Evolutionary conservation across 2,113 vertebrate species (phyloP).

Genomic region (Aspidoscelis tigris): DNA sequence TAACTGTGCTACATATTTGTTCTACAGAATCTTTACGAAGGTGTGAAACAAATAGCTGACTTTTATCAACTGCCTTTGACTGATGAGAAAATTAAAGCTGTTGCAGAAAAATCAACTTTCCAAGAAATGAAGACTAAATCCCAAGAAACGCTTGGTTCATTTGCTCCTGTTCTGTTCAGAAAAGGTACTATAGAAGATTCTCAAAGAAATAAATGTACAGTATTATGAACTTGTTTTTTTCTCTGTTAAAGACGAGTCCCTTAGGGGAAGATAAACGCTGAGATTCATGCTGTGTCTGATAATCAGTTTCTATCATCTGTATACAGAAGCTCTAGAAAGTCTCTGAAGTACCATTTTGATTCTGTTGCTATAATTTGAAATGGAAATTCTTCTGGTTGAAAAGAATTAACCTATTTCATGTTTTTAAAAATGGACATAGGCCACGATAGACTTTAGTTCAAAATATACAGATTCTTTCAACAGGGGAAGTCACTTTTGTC

Average conservation of each 20-base stretch:
- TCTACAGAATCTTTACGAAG: conserved; percentile 71
- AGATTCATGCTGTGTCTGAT: too few relatives aligned
- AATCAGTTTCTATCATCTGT: too few relatives aligned
- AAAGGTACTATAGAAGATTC: conserved; percentile 57
- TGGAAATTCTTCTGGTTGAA: not conserved
- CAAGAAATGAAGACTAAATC: conserved; percentile 69
- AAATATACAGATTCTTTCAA: too few relatives aligned
- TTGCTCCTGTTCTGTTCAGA: conserved; percentile 72
- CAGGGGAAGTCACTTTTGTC: too few relatives aligned
- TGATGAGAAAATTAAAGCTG: conserved; percentile 65
- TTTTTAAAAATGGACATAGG: too few relatives aligned
- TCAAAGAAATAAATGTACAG: not conserved
- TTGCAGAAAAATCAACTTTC: conserved; percentile 69
- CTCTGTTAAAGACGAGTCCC: not conserved
- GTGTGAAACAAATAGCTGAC: conserved; percentile 64
- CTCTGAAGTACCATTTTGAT: not conserved
- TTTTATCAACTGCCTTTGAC: conserved; percentile 72
- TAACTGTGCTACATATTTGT: not conserved
- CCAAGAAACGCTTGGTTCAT: conserved; percentile 58
- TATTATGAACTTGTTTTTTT: not conserved
- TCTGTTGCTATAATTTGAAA: not conserved
- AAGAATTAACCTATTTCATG: too few relatives aligned
- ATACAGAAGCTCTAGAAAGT: not conserved
- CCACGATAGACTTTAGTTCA: too few relatives aligned
- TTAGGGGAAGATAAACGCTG: not conserved